Conservation (phyloP, 2,797 vertebrate species). For the Amazonetta brasiliensis region DNA sequence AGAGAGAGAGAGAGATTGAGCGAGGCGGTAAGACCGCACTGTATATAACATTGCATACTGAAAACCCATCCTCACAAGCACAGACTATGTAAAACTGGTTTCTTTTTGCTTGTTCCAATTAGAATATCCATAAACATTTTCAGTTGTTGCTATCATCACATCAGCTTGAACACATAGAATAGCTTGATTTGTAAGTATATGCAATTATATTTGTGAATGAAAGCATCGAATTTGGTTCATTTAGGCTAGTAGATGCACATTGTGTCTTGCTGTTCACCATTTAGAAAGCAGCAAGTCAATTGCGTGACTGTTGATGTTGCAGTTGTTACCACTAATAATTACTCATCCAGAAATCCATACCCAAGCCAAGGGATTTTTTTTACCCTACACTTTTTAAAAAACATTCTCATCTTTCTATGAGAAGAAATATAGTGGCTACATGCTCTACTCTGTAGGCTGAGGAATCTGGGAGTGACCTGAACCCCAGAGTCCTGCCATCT, state of each 20-base stretch:
- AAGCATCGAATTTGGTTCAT: neutral
- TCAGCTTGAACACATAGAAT: neutral
- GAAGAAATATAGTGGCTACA: neutral
- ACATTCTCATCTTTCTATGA: neutral
- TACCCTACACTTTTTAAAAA: neutral
- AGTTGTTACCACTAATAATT: neutral
- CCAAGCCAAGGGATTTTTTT: neutral
- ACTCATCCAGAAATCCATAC: neutral
- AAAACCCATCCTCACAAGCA: neutral
- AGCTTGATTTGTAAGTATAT: neutral
- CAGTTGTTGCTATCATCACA: conserved; percentile 7
- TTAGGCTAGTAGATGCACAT: neutral
- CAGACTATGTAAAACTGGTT: neutral
- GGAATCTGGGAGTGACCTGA: neutral
- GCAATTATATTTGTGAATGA: conserved; percentile 39
- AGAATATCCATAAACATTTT: conserved; percentile 28
- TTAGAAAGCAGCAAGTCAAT: neutral
- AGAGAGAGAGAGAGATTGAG: neutral
- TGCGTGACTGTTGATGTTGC: neutral
- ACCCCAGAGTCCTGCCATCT: neutral
- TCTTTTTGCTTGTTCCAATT: conserved; percentile 2
- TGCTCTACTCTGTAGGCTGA: neutral
- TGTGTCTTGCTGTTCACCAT: neutral
- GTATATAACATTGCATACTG: neutral
- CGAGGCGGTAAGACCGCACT: neutral